Conservation (phyloP, 2,113 vertebrate genomes). For the Malurus cyaneus region DNA sequence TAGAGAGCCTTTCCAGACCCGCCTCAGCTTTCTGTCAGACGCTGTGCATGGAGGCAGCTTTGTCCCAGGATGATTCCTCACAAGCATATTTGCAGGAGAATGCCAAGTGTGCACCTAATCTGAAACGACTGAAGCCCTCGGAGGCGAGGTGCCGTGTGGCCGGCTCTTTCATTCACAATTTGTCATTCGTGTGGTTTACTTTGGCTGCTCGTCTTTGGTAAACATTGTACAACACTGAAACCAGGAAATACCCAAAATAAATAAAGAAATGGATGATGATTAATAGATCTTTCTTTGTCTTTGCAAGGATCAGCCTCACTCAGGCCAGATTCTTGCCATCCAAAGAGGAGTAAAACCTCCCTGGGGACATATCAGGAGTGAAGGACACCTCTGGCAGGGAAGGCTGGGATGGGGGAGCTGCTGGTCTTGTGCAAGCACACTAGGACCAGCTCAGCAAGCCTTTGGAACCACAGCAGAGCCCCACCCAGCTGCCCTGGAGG, state of each 20-base stretch:
- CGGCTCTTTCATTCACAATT: background rate
- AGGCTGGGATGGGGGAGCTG: background rate
- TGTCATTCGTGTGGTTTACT: background rate
- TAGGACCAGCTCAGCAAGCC: background rate
- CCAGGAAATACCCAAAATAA: constrained; percentile 5
- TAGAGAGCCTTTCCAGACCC: constrained; percentile 34
- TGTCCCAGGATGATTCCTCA: background rate
- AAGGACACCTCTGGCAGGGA: background rate
- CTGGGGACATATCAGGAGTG: accelerated
- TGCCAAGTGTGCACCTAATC: background rate
- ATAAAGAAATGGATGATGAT: accelerated
- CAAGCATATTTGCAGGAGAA: background rate
- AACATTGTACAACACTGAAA: background rate
- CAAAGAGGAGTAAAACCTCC: background rate
- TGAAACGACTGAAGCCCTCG: background rate
- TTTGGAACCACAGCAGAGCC: background rate
- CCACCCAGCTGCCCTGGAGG: background rate
- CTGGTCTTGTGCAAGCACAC: accelerated
- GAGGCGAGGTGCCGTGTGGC: background rate
- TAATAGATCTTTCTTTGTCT: background rate
- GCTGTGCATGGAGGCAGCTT: background rate
- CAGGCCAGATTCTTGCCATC: background rate
- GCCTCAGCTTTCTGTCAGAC: background rate
- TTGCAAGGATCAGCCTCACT: background rate
- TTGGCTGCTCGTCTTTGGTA: background rate